A percentile compares a stretch with the other conserved stretches of the same genome.
phyloP scores from a whole-genome alignment of 2,797 vertebrate genomes.

The Spinus pinus region DNA sequence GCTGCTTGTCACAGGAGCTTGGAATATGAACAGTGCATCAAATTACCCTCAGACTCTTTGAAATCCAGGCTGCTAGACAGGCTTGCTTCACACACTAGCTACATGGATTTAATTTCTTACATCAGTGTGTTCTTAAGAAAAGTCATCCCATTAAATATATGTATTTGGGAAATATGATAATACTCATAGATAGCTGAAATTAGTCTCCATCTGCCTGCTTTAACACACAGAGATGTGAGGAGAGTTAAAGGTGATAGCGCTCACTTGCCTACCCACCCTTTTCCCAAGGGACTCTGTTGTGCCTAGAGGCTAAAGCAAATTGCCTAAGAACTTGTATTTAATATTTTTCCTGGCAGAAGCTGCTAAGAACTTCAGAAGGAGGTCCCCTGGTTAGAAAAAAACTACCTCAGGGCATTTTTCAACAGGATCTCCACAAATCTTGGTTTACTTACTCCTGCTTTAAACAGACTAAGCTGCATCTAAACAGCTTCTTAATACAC shows the following conservation, averaged over 20 bases:
- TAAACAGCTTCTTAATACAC: neutral
- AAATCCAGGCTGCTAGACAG: neutral
- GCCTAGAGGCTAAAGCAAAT: neutral
- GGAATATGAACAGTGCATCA: slow-evolving; percentile 16
- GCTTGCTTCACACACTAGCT: neutral
- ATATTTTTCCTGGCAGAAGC: neutral
- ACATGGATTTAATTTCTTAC: neutral
- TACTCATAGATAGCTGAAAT: neutral
- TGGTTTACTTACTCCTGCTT: neutral
- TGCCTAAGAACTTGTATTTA: neutral
- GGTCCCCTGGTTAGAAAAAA: neutral
- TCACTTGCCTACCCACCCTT: neutral
- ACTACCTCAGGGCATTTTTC: neutral
- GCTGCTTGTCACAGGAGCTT: slow-evolving; percentile 19
- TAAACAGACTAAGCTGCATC: neutral
- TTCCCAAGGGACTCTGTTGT: neutral
- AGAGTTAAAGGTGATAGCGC: neutral
- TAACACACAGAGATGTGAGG: neutral
- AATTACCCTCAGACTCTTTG: slow-evolving; percentile 18
- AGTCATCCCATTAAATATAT: neutral
- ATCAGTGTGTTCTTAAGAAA: neutral
- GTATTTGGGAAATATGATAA: neutral
- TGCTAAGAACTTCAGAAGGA: neutral
- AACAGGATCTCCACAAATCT: neutral
- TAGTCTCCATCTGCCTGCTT: neutral